Conservation (phyloP, 2,888 invertebrate species). For the Rhagonycha lutea region DNA sequence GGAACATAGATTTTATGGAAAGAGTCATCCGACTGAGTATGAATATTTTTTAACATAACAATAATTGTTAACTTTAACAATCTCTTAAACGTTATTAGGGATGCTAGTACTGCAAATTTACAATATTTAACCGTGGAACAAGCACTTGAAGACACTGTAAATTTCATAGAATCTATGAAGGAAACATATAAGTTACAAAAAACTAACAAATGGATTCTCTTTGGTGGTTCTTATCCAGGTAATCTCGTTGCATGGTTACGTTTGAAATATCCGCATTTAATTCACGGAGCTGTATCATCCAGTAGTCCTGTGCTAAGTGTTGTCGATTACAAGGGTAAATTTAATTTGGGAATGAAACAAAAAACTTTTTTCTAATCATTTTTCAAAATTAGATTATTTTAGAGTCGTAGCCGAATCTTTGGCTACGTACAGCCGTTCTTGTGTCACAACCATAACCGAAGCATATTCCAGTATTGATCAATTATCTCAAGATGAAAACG, state of each 20-base stretch:
- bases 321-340: neutral
- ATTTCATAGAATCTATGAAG: neutral
- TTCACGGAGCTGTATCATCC: neutral
- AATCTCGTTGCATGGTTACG: neutral
- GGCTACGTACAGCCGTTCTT: slow-evolving; percentile 67
- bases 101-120: neutral
- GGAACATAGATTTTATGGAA: slow-evolving; percentile 93
- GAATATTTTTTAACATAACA: neutral
- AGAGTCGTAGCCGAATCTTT: slow-evolving; percentile 79
- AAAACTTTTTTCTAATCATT: too few relatives aligned
- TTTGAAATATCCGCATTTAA: neutral
- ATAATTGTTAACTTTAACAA: neutral
- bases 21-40: slow-evolving; percentile 79
- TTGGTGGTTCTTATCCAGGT: neutral
- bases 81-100: neutral
- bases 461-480: slow-evolving; percentile 69
- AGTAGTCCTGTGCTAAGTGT: neutral
- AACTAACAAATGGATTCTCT: neutral
- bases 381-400: slow-evolving; percentile 69
- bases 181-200: neutral
- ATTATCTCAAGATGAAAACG: slow-evolving; percentile 64
- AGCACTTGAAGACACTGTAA: neutral
- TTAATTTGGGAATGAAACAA: neutral
- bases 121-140: neutral
- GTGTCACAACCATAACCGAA: slow-evolving; percentile 67